phyloP scores from a whole-genome alignment of 1,140 invertebrate species.

The Eumeta japonica region DNA sequence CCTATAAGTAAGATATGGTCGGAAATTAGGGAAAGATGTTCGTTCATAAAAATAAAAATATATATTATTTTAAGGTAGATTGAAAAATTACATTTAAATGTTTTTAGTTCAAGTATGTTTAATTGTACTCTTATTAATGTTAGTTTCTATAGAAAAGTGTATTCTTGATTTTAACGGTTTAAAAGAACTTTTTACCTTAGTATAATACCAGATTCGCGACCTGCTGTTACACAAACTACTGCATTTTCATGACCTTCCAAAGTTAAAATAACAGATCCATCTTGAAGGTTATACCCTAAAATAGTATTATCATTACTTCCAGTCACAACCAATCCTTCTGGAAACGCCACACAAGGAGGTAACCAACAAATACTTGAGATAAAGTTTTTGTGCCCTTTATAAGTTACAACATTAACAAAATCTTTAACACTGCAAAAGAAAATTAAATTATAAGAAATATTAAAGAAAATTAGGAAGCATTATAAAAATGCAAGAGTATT shows the following conservation, averaged over 20 bases:
- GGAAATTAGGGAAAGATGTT: too few species aligned
- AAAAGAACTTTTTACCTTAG: slow-evolving; percentile 36
- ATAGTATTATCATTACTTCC: slow-evolving; percentile 88
- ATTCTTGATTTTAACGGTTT: background rate
- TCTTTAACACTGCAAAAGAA: slow-evolving; percentile 56
- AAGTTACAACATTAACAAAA: slow-evolving; percentile 64
- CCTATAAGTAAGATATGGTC: too few species aligned
- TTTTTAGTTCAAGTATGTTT: too few species aligned
- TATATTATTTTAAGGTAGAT: too few species aligned
- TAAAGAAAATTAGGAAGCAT: too few species aligned
- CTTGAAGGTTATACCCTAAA: slow-evolving; percentile 68
- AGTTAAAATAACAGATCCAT: slow-evolving; percentile 62
- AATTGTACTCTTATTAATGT: too few species aligned
- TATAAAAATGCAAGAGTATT: slow-evolving; percentile 6
- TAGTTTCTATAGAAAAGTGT: too few species aligned
- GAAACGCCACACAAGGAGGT: slow-evolving; percentile 65
- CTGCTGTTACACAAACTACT: slow-evolving; percentile 54
- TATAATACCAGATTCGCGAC: slow-evolving; percentile 44
- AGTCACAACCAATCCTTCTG: slow-evolving; percentile 79
- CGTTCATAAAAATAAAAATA: too few species aligned
- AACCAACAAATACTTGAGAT: slow-evolving; percentile 78
- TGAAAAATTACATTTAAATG: too few species aligned
- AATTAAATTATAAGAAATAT: slow-evolving; percentile 13
- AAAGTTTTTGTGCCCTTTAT: slow-evolving; percentile 83
- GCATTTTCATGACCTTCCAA: slow-evolving; percentile 81